Conservation (phyloP, 2,888 invertebrate species). For the Pocota personata region DNA sequence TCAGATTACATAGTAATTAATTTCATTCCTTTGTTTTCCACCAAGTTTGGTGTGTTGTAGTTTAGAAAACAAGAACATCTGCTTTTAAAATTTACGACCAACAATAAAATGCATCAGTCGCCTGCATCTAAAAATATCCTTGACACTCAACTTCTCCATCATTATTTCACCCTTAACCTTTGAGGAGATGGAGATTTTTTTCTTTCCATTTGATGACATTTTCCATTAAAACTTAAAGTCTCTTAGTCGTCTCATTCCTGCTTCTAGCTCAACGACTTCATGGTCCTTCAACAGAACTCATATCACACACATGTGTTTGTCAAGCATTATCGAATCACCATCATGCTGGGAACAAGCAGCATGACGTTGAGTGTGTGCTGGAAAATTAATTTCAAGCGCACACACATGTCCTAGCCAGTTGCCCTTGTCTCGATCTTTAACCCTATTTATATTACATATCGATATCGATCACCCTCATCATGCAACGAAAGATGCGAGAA, state of each 20-base stretch:
- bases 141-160: slow-evolving; percentile 20
- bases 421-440: slow-evolving; percentile 11
- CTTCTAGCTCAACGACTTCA: neutral
- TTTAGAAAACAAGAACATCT: neutral
- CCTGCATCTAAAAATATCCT: neutral
- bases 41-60: neutral
- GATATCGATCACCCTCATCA: slow-evolving; percentile 20
- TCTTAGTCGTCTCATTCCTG: neutral
- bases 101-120: neutral
- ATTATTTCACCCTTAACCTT: slow-evolving; percentile 22
- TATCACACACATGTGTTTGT: neutral
- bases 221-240: slow-evolving; percentile 6
- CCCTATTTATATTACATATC: neutral
- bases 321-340: slow-evolving; percentile 17
- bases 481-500: neutral
- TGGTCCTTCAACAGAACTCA: neutral
- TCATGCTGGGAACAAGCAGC: slow-evolving; percentile 9
- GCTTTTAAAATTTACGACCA: neutral
- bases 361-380: neutral
- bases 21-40: neutral
- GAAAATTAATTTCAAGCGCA: slow-evolving; percentile 5
- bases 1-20: neutral
- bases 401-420: neutral
- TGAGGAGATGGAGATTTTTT: neutral
- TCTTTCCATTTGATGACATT: neutral